Evolutionary conservation across 2,888 invertebrate genomes (phyloP).

Genomic region (Andrena haemorrhoa): DNA sequence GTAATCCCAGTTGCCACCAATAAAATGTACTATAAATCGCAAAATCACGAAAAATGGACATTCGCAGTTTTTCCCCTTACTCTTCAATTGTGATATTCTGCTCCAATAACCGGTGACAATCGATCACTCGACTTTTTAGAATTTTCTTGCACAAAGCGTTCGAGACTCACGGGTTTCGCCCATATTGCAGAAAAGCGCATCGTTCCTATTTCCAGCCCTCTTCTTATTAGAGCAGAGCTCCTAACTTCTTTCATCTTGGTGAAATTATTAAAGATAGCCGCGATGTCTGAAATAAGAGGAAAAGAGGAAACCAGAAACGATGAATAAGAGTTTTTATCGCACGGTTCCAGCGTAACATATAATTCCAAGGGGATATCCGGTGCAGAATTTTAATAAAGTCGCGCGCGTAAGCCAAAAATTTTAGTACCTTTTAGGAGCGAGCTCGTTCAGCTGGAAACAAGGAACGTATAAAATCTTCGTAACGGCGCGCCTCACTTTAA

Average conservation of each 20-base stretch:
- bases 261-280: constrained; percentile 16
- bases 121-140: not conserved
- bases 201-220: not conserved
- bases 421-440: constrained; percentile 31
- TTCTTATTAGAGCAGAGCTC: not conserved
- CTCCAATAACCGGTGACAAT: constrained; percentile 2
- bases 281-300: not conserved
- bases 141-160: not conserved
- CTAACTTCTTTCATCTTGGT: constrained; percentile 2
- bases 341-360: constrained; percentile 32
- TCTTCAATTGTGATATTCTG: constrained; percentile 1
- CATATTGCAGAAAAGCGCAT: constrained; percentile 3
- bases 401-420: constrained; percentile 46
- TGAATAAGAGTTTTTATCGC: constrained; percentile 28
- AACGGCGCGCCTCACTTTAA: constrained; percentile 34
- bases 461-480: constrained; percentile 50
- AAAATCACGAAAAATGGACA: no score
- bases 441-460: constrained; percentile 47
- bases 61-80: no score
- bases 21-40: no score
- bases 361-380: constrained; percentile 42
- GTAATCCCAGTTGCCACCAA: no score
- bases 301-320: not conserved
- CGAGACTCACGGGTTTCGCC: not conserved
- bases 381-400: constrained; percentile 58